A percentile compares a stretch with the other conserved stretches of the same genome.
phyloP scores from a whole-genome alignment of 2,113 vertebrate genomes.

The Herpetotheres cachinnans region DNA sequence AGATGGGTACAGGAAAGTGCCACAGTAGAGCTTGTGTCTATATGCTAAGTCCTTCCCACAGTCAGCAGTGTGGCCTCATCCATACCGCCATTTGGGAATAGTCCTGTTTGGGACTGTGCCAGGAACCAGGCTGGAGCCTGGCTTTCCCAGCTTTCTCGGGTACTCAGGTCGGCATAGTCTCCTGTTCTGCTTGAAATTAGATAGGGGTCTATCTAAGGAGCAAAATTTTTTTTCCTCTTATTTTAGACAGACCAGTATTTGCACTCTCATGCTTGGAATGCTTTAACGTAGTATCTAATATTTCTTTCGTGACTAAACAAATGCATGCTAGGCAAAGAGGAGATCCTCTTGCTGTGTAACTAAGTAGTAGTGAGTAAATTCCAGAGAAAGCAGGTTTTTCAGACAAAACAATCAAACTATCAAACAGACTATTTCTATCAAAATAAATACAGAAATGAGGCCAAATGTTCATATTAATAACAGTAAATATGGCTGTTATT shows the following conservation, averaged over 20 bases:
- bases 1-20: neutral
- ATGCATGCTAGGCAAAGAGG: neutral
- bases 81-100: fast-evolving
- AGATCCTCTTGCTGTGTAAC: neutral
- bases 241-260: neutral
- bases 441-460: neutral
- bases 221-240: neutral
- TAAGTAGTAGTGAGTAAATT: neutral
- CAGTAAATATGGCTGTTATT: conserved; percentile 2
- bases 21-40: neutral
- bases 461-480: neutral
- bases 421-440: neutral
- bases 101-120: neutral
- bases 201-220: neutral
- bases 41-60: neutral
- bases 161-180: fast-evolving
- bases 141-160: neutral
- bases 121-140: neutral
- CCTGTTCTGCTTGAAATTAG: neutral
- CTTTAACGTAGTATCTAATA: neutral
- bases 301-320: neutral
- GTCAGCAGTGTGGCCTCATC: neutral
- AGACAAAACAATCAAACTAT: neutral
- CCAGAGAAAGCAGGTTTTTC: neutral
- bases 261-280: neutral